Evolutionary conservation across 1,140 invertebrate species (phyloP).

Genomic region (Pseudomyrmex gracilis): DNA sequence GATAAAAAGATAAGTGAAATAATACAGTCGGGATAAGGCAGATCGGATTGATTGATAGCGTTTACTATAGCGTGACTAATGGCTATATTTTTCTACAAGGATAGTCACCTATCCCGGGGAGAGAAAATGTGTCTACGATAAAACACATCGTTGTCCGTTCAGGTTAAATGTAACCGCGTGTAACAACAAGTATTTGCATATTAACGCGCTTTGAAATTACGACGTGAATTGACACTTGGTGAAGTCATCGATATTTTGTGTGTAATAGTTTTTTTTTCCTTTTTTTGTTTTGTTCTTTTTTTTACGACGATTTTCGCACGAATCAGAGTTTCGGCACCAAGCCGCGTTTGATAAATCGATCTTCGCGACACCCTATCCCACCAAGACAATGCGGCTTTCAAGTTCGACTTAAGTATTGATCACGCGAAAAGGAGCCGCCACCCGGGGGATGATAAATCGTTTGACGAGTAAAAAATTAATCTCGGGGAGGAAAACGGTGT

Average conservation of each 20-base stretch:
- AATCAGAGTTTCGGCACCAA: constrained; percentile 11
- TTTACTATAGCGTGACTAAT: constrained; percentile 62
- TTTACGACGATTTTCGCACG: constrained; percentile 9
- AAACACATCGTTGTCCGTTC: constrained; percentile 30
- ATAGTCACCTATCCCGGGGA: not conserved
- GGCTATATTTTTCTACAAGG: constrained; percentile 8
- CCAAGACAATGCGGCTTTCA: constrained; percentile 54
- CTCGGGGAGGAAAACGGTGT: constrained; percentile 57
- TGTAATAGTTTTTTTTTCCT: not conserved
- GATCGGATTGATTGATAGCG: constrained; percentile 62
- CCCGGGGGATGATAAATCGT: constrained; percentile 62
- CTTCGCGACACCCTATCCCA: not conserved
- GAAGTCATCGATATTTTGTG: constrained; percentile 30
- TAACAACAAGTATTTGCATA: constrained; percentile 3
- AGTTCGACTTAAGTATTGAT: constrained; percentile 60
- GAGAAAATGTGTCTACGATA: constrained; percentile 1
- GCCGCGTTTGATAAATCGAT: constrained; percentile 47
- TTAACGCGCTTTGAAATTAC: not conserved
- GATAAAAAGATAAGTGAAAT: constrained; percentile 69
- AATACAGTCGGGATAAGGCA: constrained; percentile 44
- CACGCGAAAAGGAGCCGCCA: constrained; percentile 37
- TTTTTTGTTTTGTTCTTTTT: too few species aligned
- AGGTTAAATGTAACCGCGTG: constrained; percentile 25
- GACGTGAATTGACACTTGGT: constrained; percentile 29
- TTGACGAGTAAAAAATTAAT: constrained; percentile 67